Evolutionary conservation across 2,888 invertebrate species (phyloP), one percentile per base, ranked within the genome.

Genomic region (Campoletis raptor): DNA sequence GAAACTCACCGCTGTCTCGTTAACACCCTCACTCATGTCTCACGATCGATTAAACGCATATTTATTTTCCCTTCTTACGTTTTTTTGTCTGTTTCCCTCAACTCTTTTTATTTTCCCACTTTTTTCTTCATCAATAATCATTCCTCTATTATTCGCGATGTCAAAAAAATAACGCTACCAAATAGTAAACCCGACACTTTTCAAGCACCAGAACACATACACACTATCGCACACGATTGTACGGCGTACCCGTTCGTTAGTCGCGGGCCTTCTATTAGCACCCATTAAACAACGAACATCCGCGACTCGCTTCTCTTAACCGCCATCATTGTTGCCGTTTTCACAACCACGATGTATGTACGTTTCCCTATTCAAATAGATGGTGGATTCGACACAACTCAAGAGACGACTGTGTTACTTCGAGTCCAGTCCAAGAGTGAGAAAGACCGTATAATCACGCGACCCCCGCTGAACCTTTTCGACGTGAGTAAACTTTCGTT

Each of bases 251-350:
- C 84, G 87, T 87, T 83, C 85, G 85, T 87, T 81, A 73, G 80
- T 83, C 86, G 89, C 81, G 85, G 83, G 76, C 81, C 76, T 82
- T 83, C 73, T 87, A 85, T 84, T 79, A 88, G 90, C 90, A 89
- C 92, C 91, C 90, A 90, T 88, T 88, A 88, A 89, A 90, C 89
- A 88, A 52, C 90, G 89, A 88, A 89, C 89, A 91, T 90, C 88
- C 87, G 86, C 88, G 89, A 89, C 88, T 90, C 85, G 89, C 88
- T 89, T 89, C 89, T 80, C 76, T 79, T 74, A 85, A 83, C 88
- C 91, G 91, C 93, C 92, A 92, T 92, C 88, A 92, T 93, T 92
- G 90, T 90, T 90, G 89, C 90, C 88, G 89, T 90, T 89, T 72
- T 81, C 66, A 12, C 81, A 52, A 81, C 81, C 83, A 81, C 78